phyloP scores from a whole-genome alignment of 2,888 invertebrate genomes.

The Latrodectus elegans region DNA sequence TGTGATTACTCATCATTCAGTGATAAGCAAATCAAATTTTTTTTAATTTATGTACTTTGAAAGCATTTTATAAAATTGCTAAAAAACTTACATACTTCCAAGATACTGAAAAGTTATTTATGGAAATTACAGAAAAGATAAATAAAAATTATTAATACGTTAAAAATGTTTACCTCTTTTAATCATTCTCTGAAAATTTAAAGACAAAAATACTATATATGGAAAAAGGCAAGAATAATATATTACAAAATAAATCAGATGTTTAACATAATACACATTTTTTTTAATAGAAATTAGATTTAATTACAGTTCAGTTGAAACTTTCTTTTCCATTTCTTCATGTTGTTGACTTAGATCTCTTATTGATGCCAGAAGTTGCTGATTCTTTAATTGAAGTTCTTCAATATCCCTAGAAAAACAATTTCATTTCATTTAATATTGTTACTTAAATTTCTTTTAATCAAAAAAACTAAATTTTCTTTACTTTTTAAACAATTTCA shows the following conservation, averaged over 20 bases:
- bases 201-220: neutral
- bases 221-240: neutral
- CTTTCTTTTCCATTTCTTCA: slow-evolving; percentile 84
- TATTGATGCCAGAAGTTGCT: slow-evolving; percentile 86
- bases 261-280: no score
- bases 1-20: no score
- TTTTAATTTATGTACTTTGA: no score
- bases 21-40: no score
- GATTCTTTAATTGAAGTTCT: slow-evolving; percentile 92
- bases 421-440: neutral
- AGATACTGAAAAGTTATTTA: neutral
- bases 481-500: no score
- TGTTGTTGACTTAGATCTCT: slow-evolving; percentile 88
- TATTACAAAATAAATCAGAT: no score
- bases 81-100: no score
- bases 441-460: no score
- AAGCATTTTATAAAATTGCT: no score
- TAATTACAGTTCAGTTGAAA: slow-evolving; percentile 74
- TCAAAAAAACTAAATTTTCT: no score
- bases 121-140: neutral
- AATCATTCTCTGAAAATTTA: neutral
- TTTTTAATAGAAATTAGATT: no score
- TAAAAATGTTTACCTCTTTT: neutral
- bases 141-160: neutral
- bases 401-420: slow-evolving; percentile 82